Base-by-base conservation (phyloP, 1,140 invertebrate genomes). In the Zelostemma sp. region DNA sequence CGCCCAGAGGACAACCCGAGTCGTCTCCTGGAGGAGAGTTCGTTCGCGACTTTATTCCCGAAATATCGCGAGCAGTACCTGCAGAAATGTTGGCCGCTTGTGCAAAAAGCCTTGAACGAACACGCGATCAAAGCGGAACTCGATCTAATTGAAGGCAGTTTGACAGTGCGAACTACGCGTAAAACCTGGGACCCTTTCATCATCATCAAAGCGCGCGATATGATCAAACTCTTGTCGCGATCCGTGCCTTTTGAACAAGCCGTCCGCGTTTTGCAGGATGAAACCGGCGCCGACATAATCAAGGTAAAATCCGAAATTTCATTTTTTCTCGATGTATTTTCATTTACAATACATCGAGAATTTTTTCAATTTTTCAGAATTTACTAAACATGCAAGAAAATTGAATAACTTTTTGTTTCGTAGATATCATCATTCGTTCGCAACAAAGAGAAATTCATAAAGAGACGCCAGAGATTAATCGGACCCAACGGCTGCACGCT, bases 121-220 rank as follows among this genome's bases (percentile, higher is more conserved):
- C 87, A 96, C 85, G 86, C 90, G 45, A 86, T 99, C 0, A 94
- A 94, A 80, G 95, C 94, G 0, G 96, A 99, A 75, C 84, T 99
- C 57, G 97, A 99, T 88, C 83, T 98, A 0, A 87, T 98, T 1
- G 96, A 99, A 89, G 98, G 98, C 47, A 93, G 93, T 69, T 97
- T 99, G 93, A 92, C 91, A 5, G 98, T 99, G 0, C 90, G 88
- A 80, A 99, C 98, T 0, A 99, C 97, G 0, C 88, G 96, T 48
- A 98, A 99, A 87, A 99, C 97, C 1, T 99, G 95, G 95, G 98
- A 99, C 88, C 98, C 98, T 0, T 99, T 95, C 70, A 95, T 98
- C 40, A 96, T 99, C 41, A 89, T 99, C 6, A 99, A 99, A 86
- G 95, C 97, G 6, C 88, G 97, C 66, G 98, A 99, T 82, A 89